These are phyloP conservation scores for Embidobia sp. DNA, from an alignment of 2,888 invertebrate genomes.

Conservation along the genomic window DNA sequence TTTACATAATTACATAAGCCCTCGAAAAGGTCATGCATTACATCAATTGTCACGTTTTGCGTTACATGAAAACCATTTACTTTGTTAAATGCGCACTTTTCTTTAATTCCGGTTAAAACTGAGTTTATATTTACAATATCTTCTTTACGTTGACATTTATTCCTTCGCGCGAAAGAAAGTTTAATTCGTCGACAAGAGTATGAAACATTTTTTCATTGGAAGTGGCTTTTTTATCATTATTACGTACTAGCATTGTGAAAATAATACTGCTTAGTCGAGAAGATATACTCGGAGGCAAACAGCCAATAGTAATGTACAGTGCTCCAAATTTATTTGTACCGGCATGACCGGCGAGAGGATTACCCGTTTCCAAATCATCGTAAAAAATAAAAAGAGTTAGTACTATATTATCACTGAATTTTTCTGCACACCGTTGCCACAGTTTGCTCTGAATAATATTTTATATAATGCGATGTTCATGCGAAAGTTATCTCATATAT, in stretches of 20 bases:
- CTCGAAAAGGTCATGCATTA: no score
- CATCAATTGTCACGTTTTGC: no score
- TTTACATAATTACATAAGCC: no score
- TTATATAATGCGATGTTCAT: not conserved
- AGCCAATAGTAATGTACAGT: not conserved
- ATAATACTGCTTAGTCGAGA: not conserved
- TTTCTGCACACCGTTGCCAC: not conserved
- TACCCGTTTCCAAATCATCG: not conserved
- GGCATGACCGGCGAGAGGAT: not conserved
- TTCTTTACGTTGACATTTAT: no score
- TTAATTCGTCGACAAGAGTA: not conserved
- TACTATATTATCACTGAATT: not conserved
- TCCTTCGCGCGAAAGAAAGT: not conserved
- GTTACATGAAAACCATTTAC: no score
- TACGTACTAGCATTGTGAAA: conserved; percentile 6
- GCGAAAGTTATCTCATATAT: not conserved
- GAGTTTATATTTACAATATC: no score
- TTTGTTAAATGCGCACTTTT: no score
- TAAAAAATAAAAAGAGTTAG: not conserved
- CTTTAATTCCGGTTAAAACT: no score
- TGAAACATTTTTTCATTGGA: not conserved
- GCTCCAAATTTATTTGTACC: not conserved
- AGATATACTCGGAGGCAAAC: not conserved
- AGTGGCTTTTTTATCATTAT: not conserved
- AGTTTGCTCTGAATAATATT: not conserved